These are phyloP conservation scores for Mongoloraphidia duomilia DNA, from an alignment of 2,888 invertebrate species.

Conservation along the genomic window DNA sequence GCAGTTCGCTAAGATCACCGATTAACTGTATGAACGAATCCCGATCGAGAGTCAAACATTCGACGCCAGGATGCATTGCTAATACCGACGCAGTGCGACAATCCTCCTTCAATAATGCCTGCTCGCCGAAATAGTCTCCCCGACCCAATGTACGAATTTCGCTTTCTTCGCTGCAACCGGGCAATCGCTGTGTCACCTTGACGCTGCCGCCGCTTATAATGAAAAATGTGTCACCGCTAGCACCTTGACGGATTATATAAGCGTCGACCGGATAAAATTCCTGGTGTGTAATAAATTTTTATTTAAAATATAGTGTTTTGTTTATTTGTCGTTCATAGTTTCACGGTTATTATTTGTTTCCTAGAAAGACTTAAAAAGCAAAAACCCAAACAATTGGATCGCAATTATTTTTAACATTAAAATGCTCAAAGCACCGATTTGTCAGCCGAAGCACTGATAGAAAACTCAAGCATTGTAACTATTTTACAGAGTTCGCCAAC, in stretches of 20 bases:
- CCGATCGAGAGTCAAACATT: constrained; percentile 51
- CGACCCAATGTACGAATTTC: constrained; percentile 39
- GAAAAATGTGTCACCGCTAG: constrained; percentile 48
- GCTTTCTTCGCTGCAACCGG: constrained; percentile 34
- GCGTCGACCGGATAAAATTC: constrained; percentile 47
- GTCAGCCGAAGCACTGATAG: too few species aligned
- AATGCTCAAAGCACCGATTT: too few species aligned
- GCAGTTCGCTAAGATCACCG: constrained; percentile 58
- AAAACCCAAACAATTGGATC: too few species aligned
- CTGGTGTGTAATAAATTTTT: constrained; percentile 23
- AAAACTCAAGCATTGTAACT: not conserved
- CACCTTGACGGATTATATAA: constrained; percentile 49
- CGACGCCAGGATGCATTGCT: constrained; percentile 42
- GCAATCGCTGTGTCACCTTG: constrained; percentile 33
- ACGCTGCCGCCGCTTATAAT: constrained; percentile 46
- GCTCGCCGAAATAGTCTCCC: constrained; percentile 53
- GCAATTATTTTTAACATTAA: too few species aligned
- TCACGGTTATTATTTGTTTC: too few species aligned
- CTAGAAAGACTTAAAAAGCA: too few species aligned
- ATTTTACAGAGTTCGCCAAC: too few species aligned
- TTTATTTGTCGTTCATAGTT: too few species aligned
- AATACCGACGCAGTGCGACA: constrained; percentile 53
- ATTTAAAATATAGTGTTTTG: not conserved
- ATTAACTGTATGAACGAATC: constrained; percentile 61
- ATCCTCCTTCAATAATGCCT: constrained; percentile 49